Evolutionary conservation across 1,140 invertebrate genomes (phyloP), one percentile per base, ranked within the genome.

Genomic region (Camponotus pennsylvanicus): DNA sequence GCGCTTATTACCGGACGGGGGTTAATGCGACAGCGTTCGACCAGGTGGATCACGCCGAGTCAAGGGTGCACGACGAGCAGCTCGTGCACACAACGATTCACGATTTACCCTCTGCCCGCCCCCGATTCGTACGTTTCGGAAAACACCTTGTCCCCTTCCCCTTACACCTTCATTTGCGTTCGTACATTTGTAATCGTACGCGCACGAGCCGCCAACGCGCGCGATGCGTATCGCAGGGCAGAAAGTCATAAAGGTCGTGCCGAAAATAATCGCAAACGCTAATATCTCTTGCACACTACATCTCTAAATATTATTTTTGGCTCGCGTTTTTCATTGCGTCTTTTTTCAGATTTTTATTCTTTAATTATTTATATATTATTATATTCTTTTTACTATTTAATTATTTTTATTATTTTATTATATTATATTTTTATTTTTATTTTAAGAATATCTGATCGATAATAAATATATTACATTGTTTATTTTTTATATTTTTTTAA

Each of bases 11-110:
- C 78, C 75, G 37, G 66, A 89, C 82, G 83, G 83, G 92, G 92
- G 93, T 94, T 93, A 92, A 94, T 92, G n/a, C n/a, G n/a, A 27
- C 93, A 94, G 95, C 94, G 93, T 93, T 73, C 92, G 85, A 86
- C 94, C 94, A 95, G 95, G 95, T 95, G 95, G 95, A 95, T 95
- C 94, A 95, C 94, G 94, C 93, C 94, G 84, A 87, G 89, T 94
- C 93, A 95, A 85, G 86, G 90, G 90, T 87, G 91, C 95, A 94
- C 95, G 94, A 95, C 94, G 93, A 90, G 69, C 70, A 86, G 70
- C 86, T 86, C 89, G 90, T 90, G 89, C 89, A 86, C 57, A 85
- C 90, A 87, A 92, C 93, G 92, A 95, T 93, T 92, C 91, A 92
- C 93, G 92, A 93, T 94, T 94, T 92, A 88, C 93, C 92, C 92